A percentile compares a stretch with the other conserved stretches of the same genome.
These are phyloP conservation scores for Clupea harengus DNA, from an alignment of 2,113 vertebrate genomes.

Conservation along the genomic window DNA sequence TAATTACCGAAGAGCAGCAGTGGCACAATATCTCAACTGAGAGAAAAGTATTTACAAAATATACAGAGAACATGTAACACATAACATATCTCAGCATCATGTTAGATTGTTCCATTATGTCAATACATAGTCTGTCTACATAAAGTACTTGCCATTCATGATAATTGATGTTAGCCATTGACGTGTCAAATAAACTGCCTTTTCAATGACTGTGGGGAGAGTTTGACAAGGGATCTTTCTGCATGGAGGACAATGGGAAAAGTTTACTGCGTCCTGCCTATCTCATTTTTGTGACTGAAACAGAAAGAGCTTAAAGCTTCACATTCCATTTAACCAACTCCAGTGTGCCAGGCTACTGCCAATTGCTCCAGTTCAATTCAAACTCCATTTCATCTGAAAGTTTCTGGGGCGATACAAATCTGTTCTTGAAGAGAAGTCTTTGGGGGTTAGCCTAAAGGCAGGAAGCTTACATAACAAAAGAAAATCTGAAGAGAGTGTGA, in stretches of 20 bases:
- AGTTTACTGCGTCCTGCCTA: background rate
- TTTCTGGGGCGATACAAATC: background rate
- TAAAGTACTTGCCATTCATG: too few relatives aligned
- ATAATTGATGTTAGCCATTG: too few relatives aligned
- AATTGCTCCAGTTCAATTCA: background rate
- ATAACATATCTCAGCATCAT: too few relatives aligned
- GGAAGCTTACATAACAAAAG: background rate
- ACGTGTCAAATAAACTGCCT: too few relatives aligned
- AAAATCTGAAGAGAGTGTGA: background rate
- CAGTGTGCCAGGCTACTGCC: background rate
- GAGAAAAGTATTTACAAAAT: too few relatives aligned
- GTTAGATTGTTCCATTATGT: too few relatives aligned
- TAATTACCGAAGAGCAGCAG: too few relatives aligned
- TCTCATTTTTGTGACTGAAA: background rate
- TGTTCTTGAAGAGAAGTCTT: background rate
- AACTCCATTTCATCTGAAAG: background rate
- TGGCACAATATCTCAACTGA: too few relatives aligned
- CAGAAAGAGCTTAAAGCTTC: background rate
- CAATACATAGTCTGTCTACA: too few relatives aligned
- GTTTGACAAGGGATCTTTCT: too few relatives aligned
- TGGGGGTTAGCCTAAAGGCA: background rate
- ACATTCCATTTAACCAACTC: background rate
- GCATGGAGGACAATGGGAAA: background rate
- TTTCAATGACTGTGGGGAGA: too few relatives aligned
- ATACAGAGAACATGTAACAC: too few relatives aligned